Evolutionary conservation across 2,113 vertebrate genomes (phyloP), one percentile per base, ranked within the genome.

Genomic region (Triplophysa dalaica): DNA sequence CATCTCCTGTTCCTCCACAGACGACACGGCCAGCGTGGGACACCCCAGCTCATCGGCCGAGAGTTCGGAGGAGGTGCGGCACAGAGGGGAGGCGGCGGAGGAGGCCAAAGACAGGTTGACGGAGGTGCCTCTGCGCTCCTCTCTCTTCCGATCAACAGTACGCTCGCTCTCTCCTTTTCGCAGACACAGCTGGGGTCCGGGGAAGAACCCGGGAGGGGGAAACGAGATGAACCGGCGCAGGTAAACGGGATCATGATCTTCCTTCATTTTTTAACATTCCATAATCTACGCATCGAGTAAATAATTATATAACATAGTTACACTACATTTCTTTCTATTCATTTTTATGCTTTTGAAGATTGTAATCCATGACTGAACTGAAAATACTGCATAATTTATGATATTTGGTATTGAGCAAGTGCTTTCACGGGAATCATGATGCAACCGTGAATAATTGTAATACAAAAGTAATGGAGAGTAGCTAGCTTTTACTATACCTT

Each of bases 111-210:
- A 98, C 89, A 90, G 95, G 33, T 91, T 99, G 84, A 94, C 94
- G 0, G 96, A 98, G 29, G 96, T 95, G 67, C 3, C 92, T 0
- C 83, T 86, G 41, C 92, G 88, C 41, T 84, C 94, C 48, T 91
- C 92, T 0, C 86, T 94, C 12, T 78, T 95, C 17, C 87, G 93
- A 17, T 77, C 85, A 80, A 92, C 94, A 64, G 87, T 93, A 76
- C 93, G 96, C 61, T 95, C 97, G 0, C 88, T 95, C 52, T 98
- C 97, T 0, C 96, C 97, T 0, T 96, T 96, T 85, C 94, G 97
- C 1, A 93, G 98, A 26, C 98, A 99, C 89, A 99, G 97, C 82
- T 99, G 98, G 98, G 97, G 95, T 8, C 97, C 98, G 0, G 95
- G 97, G 0, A 98, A 97, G 87, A 96, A 97, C 0, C 88, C 92